Evolutionary conservation across 2,888 invertebrate species (phyloP), one percentile per base, ranked within the genome.

Genomic region (Protophormia terraenovae): DNA sequence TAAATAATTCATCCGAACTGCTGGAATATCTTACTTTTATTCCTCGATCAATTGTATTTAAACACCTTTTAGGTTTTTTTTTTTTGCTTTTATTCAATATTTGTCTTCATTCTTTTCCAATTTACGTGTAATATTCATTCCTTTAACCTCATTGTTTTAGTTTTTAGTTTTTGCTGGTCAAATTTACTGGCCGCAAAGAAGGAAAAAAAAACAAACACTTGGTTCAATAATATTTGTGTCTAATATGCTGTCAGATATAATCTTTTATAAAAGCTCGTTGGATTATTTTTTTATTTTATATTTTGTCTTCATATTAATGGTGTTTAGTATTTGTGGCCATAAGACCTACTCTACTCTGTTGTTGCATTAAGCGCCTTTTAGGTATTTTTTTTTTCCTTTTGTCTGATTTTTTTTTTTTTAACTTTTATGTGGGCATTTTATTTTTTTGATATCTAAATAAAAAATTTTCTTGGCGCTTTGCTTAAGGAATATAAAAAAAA

Each of bases 211-310:
- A 55, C 35, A 81, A 77, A 62, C 50, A 69, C 62, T 62, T 62
- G 24, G 58, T 47, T 67, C 62, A 81, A 82, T 75, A 85, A 79
- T 82, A 72, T 78, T 81, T 78, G 78, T 79, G 82, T 82, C 82
- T 85, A 85, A 85, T 75, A 85, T 71, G 53, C 85, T 85, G 82
- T 82, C 75, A 64, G 82, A 82, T 71, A 60, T 38, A 82, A 85
- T 85, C 85, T 58, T 73, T 82, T 78, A 69, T 78, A 55, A 35
- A 32, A 24, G 12, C 1, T 24, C 24, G 12, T 10, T 38, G 6
- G n/a, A 16, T 19, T 3, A 1, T 38, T 24, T 38, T 69, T 67
- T 22, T 38, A 0, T 3, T 4, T 16, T 66, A 27, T 67, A 47
- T 35, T n/a, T n/a, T n/a, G n/a, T n/a, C n/a, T n/a, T n/a, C n/a